Evolutionary conservation across 2,797 vertebrate species (phyloP).

Genomic region (Neomorphus geoffroyi): DNA sequence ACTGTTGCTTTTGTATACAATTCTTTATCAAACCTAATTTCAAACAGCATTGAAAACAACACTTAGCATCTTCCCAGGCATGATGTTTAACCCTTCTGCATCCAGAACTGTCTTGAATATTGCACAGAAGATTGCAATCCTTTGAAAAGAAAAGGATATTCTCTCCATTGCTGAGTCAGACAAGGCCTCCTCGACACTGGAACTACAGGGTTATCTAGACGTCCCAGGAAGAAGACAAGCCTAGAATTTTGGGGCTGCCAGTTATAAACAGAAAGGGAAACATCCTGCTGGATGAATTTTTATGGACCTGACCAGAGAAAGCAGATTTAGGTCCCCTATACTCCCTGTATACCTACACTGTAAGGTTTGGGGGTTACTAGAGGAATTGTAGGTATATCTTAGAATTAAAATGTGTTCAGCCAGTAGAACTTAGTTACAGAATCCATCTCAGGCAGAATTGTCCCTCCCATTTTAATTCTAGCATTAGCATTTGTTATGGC

Average conservation of each 20-base stretch:
- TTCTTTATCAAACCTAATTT: conserved; percentile 21
- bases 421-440: not conserved
- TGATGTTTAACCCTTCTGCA: not conserved
- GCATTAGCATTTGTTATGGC: not conserved
- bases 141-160: not conserved
- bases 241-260: not conserved
- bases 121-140: not conserved
- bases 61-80: not conserved
- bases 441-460: no score
- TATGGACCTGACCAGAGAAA: not conserved
- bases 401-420: not conserved
- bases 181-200: not conserved
- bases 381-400: not conserved
- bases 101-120: not conserved
- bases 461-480: not conserved
- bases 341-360: not conserved
- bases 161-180: not conserved
- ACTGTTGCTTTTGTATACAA: not conserved
- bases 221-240: not conserved
- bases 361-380: not conserved
- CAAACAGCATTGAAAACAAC: conserved; percentile 18
- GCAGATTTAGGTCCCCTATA: not conserved
- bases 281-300: not conserved
- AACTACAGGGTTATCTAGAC: not conserved
- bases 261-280: not conserved